Evolutionary conservation across 2,113 vertebrate species (phyloP).

Genomic region (Conger conger): DNA sequence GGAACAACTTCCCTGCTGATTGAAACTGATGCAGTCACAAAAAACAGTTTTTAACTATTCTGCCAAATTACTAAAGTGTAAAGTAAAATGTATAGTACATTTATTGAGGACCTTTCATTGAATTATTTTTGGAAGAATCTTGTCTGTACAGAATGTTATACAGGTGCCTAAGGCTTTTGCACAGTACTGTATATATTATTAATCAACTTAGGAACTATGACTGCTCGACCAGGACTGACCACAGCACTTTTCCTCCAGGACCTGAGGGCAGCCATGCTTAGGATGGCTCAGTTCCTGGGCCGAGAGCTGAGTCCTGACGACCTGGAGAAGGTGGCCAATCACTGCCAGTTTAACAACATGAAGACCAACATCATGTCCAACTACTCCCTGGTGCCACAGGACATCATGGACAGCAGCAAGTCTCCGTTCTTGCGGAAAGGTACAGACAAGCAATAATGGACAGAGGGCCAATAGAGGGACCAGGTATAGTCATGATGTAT

Average conservation of each 20-base stretch:
- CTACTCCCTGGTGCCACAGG: slow-evolving; percentile 50
- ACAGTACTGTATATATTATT: no score
- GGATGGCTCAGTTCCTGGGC: slow-evolving; percentile 66
- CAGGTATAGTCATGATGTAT: not conserved
- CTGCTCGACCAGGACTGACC: not conserved
- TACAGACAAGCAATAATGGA: slow-evolving; percentile 29
- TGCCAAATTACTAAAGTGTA: no score
- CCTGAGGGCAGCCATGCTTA: slow-evolving; percentile 50
- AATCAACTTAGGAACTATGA: not conserved
- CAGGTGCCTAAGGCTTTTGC: no score
- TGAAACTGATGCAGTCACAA: no score
- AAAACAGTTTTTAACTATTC: no score
- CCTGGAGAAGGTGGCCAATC: slow-evolving; percentile 57
- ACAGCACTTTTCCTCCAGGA: slow-evolving; percentile 55
- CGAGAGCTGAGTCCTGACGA: slow-evolving; percentile 53
- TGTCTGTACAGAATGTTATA: no score
- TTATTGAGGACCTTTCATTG: no score
- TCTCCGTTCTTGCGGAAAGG: slow-evolving; percentile 71
- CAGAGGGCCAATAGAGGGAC: not conserved
- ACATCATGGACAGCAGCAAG: slow-evolving; percentile 49
- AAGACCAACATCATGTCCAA: slow-evolving; percentile 73
- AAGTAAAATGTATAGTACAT: no score
- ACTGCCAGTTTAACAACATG: slow-evolving; percentile 70
- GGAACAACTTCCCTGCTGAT: no score
- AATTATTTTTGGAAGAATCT: no score